Evolutionary conservation across 1,140 invertebrate genomes (phyloP), one percentile per base, ranked within the genome.

Genomic region (Oreohelix idahoensis): DNA sequence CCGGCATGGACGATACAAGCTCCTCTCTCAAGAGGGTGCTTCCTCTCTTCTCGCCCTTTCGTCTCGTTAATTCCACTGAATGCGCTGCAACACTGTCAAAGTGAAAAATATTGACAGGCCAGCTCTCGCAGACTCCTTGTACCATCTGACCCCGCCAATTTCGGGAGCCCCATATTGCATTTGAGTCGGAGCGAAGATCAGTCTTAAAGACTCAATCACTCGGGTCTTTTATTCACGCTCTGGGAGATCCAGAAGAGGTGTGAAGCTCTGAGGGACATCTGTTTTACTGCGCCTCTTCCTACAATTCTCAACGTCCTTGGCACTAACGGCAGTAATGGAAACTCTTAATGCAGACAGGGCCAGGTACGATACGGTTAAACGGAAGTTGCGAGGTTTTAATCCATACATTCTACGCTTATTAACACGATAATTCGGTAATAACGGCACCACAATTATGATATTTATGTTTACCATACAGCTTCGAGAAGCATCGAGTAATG

Each of bases 21-120:
- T 53, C 45, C 53, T 66, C 29, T 66, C 63, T 66, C 63, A 66
- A 66, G 63, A 32, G 63, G n/a, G n/a, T 66, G 29, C 63, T 32
- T 45, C 29, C 36, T 53, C 42, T 26, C 75, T 26, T 36, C 38
- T n/a, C 53, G 51, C 29, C 17, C 70, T 38, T 51, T 51, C 69
- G 35, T 73, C n/a, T 73, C 69, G 71, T 73, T 80, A 80, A 45
- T 45, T 69, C 63, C 63, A 69, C 58, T 69, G 35, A 38, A 80
- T 63, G 63, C 38, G 11, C 58, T 8, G 2, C 8, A 39, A 42
- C 20, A 73, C 42, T 42, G 71, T 73, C 71, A 73, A 73, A 1
- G 23, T 42, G 71, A 73, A 42, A 78, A 53, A 63, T 58, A 63
- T 63, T 78, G 36, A 78, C 51, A 78, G 76, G 32, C 29, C 39